phyloP scores from a whole-genome alignment of 1,140 invertebrate genomes.

The Calycopis cecrops region DNA sequence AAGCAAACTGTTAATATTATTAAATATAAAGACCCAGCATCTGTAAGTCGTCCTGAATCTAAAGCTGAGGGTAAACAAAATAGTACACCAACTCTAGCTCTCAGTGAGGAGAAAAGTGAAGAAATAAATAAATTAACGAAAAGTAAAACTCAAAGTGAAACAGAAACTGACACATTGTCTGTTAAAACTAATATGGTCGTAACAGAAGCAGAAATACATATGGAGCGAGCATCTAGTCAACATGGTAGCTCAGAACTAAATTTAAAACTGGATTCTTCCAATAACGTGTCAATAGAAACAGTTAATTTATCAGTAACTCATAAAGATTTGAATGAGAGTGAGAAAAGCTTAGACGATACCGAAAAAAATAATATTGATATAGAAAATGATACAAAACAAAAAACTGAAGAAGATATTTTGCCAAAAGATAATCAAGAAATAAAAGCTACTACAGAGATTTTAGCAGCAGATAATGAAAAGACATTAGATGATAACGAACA shows the following conservation, averaged over 20 bases:
- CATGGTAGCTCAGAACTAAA: constrained; percentile 57
- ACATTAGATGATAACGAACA: constrained; percentile 1
- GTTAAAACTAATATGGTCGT: constrained; percentile 68
- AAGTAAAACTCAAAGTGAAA: constrained; percentile 62
- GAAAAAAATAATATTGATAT: constrained; percentile 19
- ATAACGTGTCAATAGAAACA: constrained; percentile 59
- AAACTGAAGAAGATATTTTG: too few species aligned
- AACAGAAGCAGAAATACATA: constrained; percentile 73
- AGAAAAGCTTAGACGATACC: background rate
- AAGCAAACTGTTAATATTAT: constrained; percentile 67
- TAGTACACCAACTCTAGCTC: background rate
- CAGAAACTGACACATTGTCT: constrained; percentile 66
- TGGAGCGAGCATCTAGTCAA: constrained; percentile 59
- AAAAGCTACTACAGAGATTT: constrained; percentile 1
- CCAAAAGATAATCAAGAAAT: background rate
- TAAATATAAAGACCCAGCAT: constrained; percentile 54
- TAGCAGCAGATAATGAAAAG: constrained; percentile 18
- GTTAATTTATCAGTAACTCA: constrained; percentile 45
- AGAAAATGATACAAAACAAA: background rate
- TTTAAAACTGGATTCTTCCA: constrained; percentile 55
- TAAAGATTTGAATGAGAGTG: constrained; percentile 40
- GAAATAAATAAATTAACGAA: constrained; percentile 45
- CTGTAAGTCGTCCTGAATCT: constrained; percentile 20
- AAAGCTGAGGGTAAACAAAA: background rate
- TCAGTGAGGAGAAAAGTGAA: constrained; percentile 37